Conservation (phyloP, 2,113 vertebrate species). For the Sula dactylatra region DNA sequence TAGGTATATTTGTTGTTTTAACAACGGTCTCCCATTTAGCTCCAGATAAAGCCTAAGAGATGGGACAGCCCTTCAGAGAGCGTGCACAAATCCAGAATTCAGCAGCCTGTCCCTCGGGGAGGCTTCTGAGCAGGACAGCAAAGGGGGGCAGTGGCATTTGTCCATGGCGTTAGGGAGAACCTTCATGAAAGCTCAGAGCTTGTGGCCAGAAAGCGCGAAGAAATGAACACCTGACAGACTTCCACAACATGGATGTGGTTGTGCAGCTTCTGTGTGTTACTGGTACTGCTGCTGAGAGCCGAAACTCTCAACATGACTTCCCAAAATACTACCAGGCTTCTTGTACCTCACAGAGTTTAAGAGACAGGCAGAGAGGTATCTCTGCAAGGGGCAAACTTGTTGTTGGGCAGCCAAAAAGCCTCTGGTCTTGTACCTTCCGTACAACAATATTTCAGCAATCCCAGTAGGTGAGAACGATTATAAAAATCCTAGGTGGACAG, state of each 20-base stretch:
- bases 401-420: neutral
- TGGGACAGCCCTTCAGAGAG: neutral
- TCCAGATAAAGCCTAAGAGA: neutral
- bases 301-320: neutral
- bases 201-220: neutral
- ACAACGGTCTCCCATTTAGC: neutral
- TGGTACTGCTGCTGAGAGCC: neutral
- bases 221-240: neutral
- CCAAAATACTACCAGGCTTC: neutral
- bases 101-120: neutral
- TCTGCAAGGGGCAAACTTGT: neutral
- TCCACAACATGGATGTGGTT: accelerated
- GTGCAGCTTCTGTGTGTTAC: neutral
- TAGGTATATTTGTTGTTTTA: neutral
- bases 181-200: neutral
- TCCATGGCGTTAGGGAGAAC: neutral
- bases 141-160: neutral
- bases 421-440: neutral
- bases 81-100: neutral
- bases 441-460: neutral
- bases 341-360: neutral
- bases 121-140: neutral
- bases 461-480: neutral
- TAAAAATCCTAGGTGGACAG: neutral
- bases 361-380: neutral